Percentiles rank a stretch among this genome's conserved stretches.
phyloP scores from a whole-genome alignment of 2,113 vertebrate species.

The Rhinolophus ferrumequinum region DNA sequence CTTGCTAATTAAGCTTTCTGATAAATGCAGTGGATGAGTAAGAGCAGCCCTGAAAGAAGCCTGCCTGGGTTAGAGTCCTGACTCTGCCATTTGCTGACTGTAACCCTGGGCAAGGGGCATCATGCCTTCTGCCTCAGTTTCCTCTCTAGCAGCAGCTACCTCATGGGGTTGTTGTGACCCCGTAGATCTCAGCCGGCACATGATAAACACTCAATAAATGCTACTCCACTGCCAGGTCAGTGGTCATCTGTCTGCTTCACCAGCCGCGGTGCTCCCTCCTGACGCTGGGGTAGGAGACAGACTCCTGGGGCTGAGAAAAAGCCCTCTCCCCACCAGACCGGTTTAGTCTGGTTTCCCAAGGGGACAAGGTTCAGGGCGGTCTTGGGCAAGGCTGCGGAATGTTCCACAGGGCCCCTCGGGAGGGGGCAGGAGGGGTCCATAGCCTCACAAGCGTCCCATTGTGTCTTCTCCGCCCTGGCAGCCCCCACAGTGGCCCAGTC shows the following conservation, averaged over 20 bases:
- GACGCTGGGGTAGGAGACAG: not conserved
- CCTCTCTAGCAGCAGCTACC: not conserved
- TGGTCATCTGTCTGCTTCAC: rapidly evolving
- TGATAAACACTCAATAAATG: not conserved
- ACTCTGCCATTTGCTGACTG: not conserved
- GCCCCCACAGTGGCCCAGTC: not conserved
- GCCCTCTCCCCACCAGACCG: not conserved
- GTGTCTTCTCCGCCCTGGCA: not conserved
- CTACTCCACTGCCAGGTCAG: rapidly evolving
- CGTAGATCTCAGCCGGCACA: not conserved
- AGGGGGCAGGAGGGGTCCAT: not conserved
- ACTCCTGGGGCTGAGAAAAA: not conserved
- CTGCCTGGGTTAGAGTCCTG: not conserved
- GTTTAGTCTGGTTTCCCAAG: constrained; percentile 50
- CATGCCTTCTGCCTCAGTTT: not conserved
- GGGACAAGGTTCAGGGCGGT: constrained; percentile 59
- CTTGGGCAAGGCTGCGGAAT: constrained; percentile 59
- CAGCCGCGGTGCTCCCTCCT: rapidly evolving
- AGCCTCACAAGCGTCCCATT: constrained; percentile 66
- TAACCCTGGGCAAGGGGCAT: not conserved
- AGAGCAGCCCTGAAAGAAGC: not conserved
- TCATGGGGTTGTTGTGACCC: rapidly evolving
- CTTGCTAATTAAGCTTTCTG: not conserved
- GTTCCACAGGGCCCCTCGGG: not conserved
- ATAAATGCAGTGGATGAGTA: rapidly evolving